Base-by-base conservation (phyloP, 2,888 invertebrate species). In the Steinernema carpocapsae region DNA sequence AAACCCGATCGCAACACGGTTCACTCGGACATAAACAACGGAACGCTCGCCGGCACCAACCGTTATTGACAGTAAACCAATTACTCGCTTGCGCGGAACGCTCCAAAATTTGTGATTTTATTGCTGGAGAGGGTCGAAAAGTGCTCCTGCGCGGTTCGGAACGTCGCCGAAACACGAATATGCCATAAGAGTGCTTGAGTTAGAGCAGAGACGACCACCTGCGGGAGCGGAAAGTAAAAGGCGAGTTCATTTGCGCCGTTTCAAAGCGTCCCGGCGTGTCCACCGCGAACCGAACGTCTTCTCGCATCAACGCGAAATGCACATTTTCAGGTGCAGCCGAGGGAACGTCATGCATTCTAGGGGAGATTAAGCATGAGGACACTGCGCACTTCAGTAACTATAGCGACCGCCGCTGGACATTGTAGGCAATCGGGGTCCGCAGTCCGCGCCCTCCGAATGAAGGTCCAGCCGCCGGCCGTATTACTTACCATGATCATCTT, bases 301-400 rank as follows among this genome's bases (percentile, higher is more conserved):
- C 37, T 37, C 3, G 37, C 37, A 37, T 29, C 10, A 12, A 17
- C 19, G 24, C 64, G 64, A 29, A 64, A 17, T 64, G 64, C 32
- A 29, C 32, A 64, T 29, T 32, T 32, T 64, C 64, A 29, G 24
- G 64, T 64, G 32, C 64, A 64, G 26, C 64, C 64, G 29, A 4
- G 32, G 29, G 32, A 32, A 64, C 64, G 17, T 14, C 17, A 22
- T 17, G 17, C 22, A 22, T 29, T 19, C 24, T 52, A 19, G 3
- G 14, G 64, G 32, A 64, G 64, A 64, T 64, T 64, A 37, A 37
- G 26, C 24, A 10, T 17, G 32, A 17, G 64, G 64, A 64, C 64
- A 37, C 37, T 26, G 64, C 64, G 64, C 64, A 29, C 64, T 64
- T 29, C 29, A 64, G 64, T 64, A 64, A 64, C 64, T 64, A 64